A percentile compares a stretch with the other conserved stretches of the same genome.
Evolutionary conservation across 2,888 invertebrate species (phyloP).

Genomic region (Spilosoma lubricipeda): DNA sequence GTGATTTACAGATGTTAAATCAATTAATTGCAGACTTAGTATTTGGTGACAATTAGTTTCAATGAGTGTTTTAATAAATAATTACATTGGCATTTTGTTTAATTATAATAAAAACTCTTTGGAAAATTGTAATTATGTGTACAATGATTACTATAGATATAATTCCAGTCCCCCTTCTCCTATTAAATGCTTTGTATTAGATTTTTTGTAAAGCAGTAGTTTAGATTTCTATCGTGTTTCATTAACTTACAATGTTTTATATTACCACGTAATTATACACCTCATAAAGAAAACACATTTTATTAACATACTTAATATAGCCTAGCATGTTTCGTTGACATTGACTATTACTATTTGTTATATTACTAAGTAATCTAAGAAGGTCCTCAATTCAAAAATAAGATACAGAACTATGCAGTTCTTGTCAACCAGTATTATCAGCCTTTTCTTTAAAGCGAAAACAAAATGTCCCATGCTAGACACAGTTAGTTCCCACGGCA

Average conservation of each 20-base stretch:
- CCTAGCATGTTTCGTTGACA: background rate
- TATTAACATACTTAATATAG: background rate
- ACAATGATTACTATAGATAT: too few relatives aligned
- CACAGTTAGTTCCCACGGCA: conserved; percentile 75
- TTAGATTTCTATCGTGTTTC: too few relatives aligned
- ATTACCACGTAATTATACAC: background rate
- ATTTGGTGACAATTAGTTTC: background rate
- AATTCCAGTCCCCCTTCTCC: too few relatives aligned
- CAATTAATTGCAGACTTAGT: conserved; percentile 9
- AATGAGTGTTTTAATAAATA: background rate
- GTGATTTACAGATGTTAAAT: conserved; percentile 24
- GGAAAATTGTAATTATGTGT: too few relatives aligned
- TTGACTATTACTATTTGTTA: background rate
- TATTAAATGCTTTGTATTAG: too few relatives aligned
- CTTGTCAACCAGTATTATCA: background rate
- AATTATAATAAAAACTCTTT: background rate
- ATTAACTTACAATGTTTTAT: background rate
- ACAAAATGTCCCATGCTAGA: conserved; percentile 42
- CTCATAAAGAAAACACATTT: background rate
- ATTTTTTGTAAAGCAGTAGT: background rate
- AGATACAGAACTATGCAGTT: background rate
- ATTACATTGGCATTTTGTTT: background rate
- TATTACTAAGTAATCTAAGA: background rate
- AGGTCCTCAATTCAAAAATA: background rate
- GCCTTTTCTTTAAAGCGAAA: conserved; percentile 26